Conservation (phyloP, 2,888 invertebrate species). For the Agriopis marginaria region DNA sequence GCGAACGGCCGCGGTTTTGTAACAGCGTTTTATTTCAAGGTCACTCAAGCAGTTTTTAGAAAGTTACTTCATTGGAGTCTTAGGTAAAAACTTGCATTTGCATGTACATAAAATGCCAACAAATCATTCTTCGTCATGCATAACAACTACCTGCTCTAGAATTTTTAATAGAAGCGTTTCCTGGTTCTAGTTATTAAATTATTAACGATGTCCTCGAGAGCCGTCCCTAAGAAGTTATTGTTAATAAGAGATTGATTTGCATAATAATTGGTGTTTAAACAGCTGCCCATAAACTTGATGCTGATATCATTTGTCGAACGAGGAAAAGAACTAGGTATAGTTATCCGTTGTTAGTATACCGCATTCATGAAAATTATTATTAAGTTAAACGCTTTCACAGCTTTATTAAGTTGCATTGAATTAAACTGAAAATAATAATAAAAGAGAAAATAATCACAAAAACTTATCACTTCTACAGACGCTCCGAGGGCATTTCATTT, state of each 20-base stretch:
- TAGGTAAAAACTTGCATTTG: slow-evolving; percentile 67
- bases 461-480: background rate
- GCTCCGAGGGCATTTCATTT: background rate
- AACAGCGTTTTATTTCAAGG: slow-evolving; percentile 86
- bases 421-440: no score
- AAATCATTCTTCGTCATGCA: slow-evolving; percentile 18
- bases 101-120: slow-evolving; percentile 28
- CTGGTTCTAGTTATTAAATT: slow-evolving; percentile 48
- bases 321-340: slow-evolving; percentile 9
- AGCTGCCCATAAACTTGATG: slow-evolving; percentile 25
- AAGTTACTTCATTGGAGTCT: slow-evolving; percentile 81
- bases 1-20: slow-evolving; percentile 84
- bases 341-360: slow-evolving; percentile 9
- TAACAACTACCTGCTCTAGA: slow-evolving; percentile 21
- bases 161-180: slow-evolving; percentile 47
- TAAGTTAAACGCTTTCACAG: background rate
- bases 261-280: slow-evolving; percentile 51
- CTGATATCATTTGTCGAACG: background rate
- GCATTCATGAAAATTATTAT: background rate
- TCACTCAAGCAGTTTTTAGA: slow-evolving; percentile 85
- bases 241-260: slow-evolving; percentile 56
- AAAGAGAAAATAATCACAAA: background rate
- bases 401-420: background rate
- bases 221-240: slow-evolving; percentile 50
- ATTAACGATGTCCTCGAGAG: slow-evolving; percentile 47